These are phyloP conservation scores for Urocyon cinereoargenteus DNA, from an alignment of 2,797 vertebrate species.

Conservation along the genomic window DNA sequence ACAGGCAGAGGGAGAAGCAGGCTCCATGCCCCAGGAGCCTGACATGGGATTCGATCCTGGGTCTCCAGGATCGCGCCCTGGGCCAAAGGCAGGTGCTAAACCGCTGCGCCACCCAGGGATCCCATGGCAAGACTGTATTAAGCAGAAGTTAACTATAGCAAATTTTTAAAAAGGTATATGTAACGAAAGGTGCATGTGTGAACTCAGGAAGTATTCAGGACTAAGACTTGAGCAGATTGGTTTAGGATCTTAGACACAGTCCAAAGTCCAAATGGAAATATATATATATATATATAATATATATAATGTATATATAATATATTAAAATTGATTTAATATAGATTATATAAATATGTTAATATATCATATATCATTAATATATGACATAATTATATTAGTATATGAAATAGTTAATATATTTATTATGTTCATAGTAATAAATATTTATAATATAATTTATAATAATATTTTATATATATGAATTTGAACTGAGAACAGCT, in stretches of 20 bases:
- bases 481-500: slow-evolving; percentile 12
- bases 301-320: not conserved
- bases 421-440: not conserved
- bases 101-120: too few species aligned
- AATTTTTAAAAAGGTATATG: not conserved
- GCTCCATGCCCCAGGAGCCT: too few species aligned
- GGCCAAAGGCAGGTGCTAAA: too few species aligned
- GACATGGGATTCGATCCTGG: too few species aligned
- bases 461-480: not conserved
- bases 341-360: not conserved
- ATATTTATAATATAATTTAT: not conserved
- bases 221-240: not conserved
- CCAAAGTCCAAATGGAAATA: not conserved
- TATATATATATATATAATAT: not conserved
- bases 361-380: not conserved
- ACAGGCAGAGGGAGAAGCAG: too few species aligned
- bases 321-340: not conserved
- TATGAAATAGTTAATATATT: not conserved
- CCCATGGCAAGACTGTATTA: not conserved
- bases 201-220: not conserved
- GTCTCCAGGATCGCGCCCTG: too few species aligned
- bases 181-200: not conserved
- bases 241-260: not conserved
- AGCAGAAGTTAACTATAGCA: not conserved
- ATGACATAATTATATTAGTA: not conserved